Evolutionary conservation across 2,888 invertebrate genomes (phyloP).

Genomic region (Tillus elongatus): DNA sequence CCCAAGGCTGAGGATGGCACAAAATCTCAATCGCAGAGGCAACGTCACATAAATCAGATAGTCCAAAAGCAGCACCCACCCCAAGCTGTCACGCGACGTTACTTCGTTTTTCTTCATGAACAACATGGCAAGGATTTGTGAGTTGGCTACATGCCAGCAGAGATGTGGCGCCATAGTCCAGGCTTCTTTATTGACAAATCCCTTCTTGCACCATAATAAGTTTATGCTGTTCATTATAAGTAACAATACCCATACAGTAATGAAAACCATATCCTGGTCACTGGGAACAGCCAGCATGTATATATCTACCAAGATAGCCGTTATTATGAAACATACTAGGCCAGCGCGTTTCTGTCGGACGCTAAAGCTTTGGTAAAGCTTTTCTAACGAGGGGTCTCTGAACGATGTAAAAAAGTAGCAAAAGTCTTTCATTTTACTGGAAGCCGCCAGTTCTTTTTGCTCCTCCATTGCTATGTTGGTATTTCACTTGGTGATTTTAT

Average conservation of each 20-base stretch:
- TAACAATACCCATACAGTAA: slow-evolving; percentile 37
- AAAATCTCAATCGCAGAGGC: slow-evolving; percentile 57
- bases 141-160: slow-evolving; percentile 54
- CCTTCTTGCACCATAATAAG: slow-evolving; percentile 37
- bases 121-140: slow-evolving; percentile 53
- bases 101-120: slow-evolving; percentile 51
- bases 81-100: slow-evolving; percentile 56
- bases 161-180: slow-evolving; percentile 56
- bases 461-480: slow-evolving; percentile 27
- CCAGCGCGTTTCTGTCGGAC: slow-evolving; percentile 63
- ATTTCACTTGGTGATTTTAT: no score
- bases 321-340: slow-evolving; percentile 57
- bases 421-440: slow-evolving; percentile 32
- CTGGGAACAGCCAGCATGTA: slow-evolving; percentile 51
- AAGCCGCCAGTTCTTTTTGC: slow-evolving; percentile 29
- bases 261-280: slow-evolving; percentile 40
- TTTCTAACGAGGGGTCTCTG: slow-evolving; percentile 55
- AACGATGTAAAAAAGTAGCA: slow-evolving; percentile 42
- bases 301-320: slow-evolving; percentile 56
- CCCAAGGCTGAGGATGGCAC: slow-evolving; percentile 51
- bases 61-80: slow-evolving; percentile 63
- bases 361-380: slow-evolving; percentile 62
- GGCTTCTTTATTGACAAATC: slow-evolving; percentile 34
- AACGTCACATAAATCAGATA: slow-evolving; percentile 66
- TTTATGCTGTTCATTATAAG: slow-evolving; percentile 38